Percentiles rank a stretch among this genome's conserved stretches.
These are phyloP conservation scores for Xestia xanthographa DNA, from an alignment of 2,888 invertebrate genomes.

Conservation along the genomic window DNA sequence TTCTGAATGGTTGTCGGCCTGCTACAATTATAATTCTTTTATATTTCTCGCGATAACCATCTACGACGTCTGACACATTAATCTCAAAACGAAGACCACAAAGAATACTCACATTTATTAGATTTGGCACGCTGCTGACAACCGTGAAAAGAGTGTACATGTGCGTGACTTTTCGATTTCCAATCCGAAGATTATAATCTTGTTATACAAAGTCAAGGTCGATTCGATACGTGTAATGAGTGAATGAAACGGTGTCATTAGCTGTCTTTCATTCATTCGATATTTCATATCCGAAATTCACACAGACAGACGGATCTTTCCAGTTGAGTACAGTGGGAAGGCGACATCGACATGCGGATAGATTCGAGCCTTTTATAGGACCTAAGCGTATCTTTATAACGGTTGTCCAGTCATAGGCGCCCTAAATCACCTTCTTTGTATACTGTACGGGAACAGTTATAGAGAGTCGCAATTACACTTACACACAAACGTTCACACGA, in stretches of 20 bases:
- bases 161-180: slow-evolving; percentile 82
- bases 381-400: slow-evolving; percentile 73
- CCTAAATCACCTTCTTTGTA: slow-evolving; percentile 76
- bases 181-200: slow-evolving; percentile 77
- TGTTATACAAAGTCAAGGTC: slow-evolving; percentile 80
- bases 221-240: slow-evolving; percentile 67
- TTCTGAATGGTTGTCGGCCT: slow-evolving; percentile 38
- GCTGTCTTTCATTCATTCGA: slow-evolving; percentile 47
- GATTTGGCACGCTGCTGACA: slow-evolving; percentile 78
- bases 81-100: slow-evolving; percentile 77
- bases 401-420: slow-evolving; percentile 72
- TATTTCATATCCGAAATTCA: slow-evolving; percentile 41
- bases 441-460: slow-evolving; percentile 54
- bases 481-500: slow-evolving; percentile 5
- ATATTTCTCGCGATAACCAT: slow-evolving; percentile 59
- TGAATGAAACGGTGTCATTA: slow-evolving; percentile 58
- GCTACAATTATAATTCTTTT: slow-evolving; percentile 64
- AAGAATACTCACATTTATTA: slow-evolving; percentile 79
- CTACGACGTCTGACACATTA: slow-evolving; percentile 75
- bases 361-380: slow-evolving; percentile 66
- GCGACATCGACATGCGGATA: slow-evolving; percentile 49
- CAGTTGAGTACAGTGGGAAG: slow-evolving; percentile 45
- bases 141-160: slow-evolving; percentile 77
- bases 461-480: slow-evolving; percentile 35
- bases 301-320: slow-evolving; percentile 43